Conservation (phyloP, 2,888 invertebrate species). For the Idaea aversata region DNA sequence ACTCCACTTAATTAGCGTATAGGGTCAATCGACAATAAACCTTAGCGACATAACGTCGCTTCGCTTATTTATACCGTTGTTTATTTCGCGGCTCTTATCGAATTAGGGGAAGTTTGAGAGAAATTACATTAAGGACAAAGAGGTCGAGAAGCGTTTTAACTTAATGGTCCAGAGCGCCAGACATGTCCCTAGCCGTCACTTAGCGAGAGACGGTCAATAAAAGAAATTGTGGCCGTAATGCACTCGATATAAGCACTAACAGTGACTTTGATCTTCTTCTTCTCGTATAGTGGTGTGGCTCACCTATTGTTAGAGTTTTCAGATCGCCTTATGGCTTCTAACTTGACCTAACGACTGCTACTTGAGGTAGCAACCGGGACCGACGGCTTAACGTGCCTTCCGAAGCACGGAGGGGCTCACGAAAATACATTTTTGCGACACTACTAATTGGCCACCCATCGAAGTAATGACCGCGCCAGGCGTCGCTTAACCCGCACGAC, state of each 20-base stretch:
- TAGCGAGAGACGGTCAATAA: slow-evolving; percentile 38
- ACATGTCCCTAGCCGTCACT: slow-evolving; percentile 50
- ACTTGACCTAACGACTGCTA: too few relatives aligned
- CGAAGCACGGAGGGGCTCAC: too few relatives aligned
- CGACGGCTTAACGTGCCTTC: too few relatives aligned
- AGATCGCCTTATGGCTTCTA: too few relatives aligned
- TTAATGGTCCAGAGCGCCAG: slow-evolving; percentile 46
- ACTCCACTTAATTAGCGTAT: neutral
- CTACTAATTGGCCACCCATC: too few relatives aligned
- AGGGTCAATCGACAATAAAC: slow-evolving; percentile 1
- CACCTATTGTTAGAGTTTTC: too few relatives aligned
- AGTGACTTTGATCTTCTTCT: neutral
- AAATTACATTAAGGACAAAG: slow-evolving; percentile 59
- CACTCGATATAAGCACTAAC: slow-evolving; percentile 14
- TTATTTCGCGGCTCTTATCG: slow-evolving; percentile 51
- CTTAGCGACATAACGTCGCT: neutral
- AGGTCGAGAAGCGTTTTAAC: slow-evolving; percentile 53
- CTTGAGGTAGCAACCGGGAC: too few relatives aligned
- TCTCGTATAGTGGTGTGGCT: too few relatives aligned
- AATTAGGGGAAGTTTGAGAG: slow-evolving; percentile 55
- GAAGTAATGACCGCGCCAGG: too few relatives aligned
- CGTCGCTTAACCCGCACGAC: too few relatives aligned
- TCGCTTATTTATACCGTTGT: slow-evolving; percentile 37
- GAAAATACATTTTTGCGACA: too few relatives aligned
- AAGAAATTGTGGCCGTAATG: slow-evolving; percentile 37